phyloP scores from a whole-genome alignment of 2,888 invertebrate species.

The Rugalucina vietnamica region DNA sequence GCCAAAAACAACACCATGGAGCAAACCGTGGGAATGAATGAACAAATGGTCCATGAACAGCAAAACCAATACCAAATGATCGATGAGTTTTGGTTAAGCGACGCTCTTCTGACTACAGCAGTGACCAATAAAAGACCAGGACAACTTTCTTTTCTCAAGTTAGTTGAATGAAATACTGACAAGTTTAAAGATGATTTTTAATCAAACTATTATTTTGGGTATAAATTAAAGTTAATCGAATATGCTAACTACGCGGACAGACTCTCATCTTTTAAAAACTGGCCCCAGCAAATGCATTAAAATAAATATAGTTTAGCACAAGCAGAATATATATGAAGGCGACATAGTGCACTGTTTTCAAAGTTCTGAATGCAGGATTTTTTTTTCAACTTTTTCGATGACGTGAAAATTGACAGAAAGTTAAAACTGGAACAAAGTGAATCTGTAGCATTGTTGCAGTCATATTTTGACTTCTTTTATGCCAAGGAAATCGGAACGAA shows the following conservation, averaged over 20 bases:
- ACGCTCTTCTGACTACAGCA: no score
- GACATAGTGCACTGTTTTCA: constrained; percentile 46
- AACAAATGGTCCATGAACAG: background rate
- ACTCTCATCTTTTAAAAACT: constrained; percentile 25
- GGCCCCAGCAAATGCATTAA: constrained; percentile 43
- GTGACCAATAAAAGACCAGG: no score
- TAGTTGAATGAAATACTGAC: background rate
- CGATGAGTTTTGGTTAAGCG: constrained; percentile 25
- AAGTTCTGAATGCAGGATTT: background rate
- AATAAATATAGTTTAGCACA: constrained; percentile 35
- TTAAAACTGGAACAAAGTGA: constrained; percentile 28
- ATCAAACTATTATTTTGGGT: constrained; percentile 32
- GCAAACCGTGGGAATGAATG: constrained; percentile 8
- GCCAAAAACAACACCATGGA: background rate
- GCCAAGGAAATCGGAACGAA: constrained; percentile 34
- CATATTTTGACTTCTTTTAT: constrained; percentile 50
- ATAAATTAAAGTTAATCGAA: constrained; percentile 31
- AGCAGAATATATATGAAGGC: constrained; percentile 47
- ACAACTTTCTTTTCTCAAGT: no score
- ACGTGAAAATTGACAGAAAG: background rate
- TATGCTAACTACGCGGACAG: constrained; percentile 35
- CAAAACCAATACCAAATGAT: background rate
- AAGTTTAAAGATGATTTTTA: constrained; percentile 17
- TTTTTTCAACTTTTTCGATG: background rate
- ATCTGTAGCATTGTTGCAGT: constrained; percentile 32